Percentiles rank a stretch among this genome's conserved stretches.
phyloP scores from a whole-genome alignment of 2,888 invertebrate species.

The Ctenicera cuprea region DNA sequence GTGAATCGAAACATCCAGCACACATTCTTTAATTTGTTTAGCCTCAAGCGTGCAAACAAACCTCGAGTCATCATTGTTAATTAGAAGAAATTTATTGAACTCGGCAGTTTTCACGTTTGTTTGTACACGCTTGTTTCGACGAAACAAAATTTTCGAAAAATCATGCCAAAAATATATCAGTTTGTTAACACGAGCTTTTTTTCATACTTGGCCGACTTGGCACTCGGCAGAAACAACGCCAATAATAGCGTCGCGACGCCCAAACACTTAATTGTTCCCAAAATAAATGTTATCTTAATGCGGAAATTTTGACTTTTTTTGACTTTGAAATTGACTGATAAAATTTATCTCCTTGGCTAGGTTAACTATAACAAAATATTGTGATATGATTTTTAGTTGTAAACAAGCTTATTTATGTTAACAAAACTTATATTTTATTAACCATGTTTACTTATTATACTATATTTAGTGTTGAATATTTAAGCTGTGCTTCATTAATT shows the following conservation, averaged over 20 bases:
- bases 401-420: constrained; percentile 14
- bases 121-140: background rate
- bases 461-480: background rate
- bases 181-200: constrained; percentile 9
- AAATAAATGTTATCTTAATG: background rate
- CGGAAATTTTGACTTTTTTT: background rate
- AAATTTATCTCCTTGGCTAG: constrained; percentile 5
- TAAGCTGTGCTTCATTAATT: background rate
- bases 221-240: constrained; percentile 5
- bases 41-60: constrained; percentile 13
- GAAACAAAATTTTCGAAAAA: constrained; percentile 1
- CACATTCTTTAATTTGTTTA: constrained; percentile 8
- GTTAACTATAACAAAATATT: constrained; percentile 11
- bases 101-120: constrained; percentile 2
- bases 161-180: background rate
- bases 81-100: constrained; percentile 16
- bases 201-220: constrained; percentile 35
- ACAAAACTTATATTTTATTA: background rate
- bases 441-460: background rate
- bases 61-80: constrained; percentile 27
- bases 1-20: background rate
- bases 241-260: constrained; percentile 13
- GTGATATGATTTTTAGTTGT: constrained; percentile 4
- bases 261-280: background rate
- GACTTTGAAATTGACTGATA: background rate